Base-by-base conservation (phyloP, 2,888 invertebrate species). In the Scotopteryx bipunctaria region DNA sequence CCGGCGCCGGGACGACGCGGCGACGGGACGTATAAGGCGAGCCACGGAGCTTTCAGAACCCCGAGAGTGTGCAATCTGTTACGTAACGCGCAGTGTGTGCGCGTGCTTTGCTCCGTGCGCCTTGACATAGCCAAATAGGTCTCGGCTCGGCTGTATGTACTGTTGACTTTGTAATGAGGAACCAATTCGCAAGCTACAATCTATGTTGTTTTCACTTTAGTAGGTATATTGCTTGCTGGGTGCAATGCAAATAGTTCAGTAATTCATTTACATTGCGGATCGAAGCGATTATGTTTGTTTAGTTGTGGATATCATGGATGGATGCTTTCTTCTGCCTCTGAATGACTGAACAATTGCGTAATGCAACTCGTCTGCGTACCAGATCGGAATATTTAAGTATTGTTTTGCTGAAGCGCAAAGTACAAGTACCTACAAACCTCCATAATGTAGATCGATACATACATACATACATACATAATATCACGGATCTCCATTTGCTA, bases 111-210 rank as follows among this genome's bases (percentile, higher is more conserved):
- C 43, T 32, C 11, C 29, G 50, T 33, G 14, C 21, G 31, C 41
- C 52, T 52, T 52, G 52, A 52, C 52, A 46, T 35, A 41, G 19
- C 36, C 52, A 47, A 52, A 43, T 42, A 42, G 42, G 42, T 53
- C 42, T 53, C 42, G 25, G 16, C 13, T 41, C 23, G 3, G n/a
- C n/a, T n/a, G n/a, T n/a, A n/a, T n/a, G n/a, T n/a, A 4, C 27
- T 35, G 37, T 46, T 42, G 42, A 52, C 46, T 52, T 42, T 19
- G 42, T 42, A 46, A 42, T 42, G 27, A 46, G 32, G 46, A 42
- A 52, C 33, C 4, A 15, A 21, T 40, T 33, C 11, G n/a, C 35
- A 1, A n/a, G 14, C 13, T 11, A 14, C 15, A 35, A 9, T 11
- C 9, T 35, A 17, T 17, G 29, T 9, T 11, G n/a, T n/a, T n/a